Evolutionary conservation across 2,113 vertebrate species (phyloP).

Genomic region (Tetrao urogallus): DNA sequence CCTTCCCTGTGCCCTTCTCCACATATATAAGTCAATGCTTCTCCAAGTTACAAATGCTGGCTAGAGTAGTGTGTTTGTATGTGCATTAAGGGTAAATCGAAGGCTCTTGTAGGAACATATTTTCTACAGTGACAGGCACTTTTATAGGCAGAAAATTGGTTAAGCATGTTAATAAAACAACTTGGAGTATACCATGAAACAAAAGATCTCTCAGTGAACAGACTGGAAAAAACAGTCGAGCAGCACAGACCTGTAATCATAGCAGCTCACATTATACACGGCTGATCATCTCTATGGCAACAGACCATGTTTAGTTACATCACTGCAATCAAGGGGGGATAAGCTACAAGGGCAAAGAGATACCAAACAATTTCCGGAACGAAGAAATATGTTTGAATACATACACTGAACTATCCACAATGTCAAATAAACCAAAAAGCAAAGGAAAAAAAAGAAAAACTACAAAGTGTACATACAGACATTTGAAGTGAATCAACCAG

Average conservation of each 20-base stretch:
- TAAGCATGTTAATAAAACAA: constrained; percentile 49
- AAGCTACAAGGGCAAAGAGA: constrained; percentile 25
- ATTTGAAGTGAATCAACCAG: background rate
- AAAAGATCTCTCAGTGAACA: constrained; percentile 48
- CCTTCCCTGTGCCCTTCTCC: background rate
- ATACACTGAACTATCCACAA: background rate
- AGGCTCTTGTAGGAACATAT: background rate
- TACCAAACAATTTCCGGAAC: background rate
- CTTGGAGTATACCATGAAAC: constrained; percentile 24
- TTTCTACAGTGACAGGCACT: background rate
- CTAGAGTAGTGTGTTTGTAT: background rate
- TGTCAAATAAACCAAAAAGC: background rate
- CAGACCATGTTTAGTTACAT: constrained; percentile 54
- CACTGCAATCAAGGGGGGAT: constrained; percentile 49
- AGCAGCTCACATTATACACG: constrained; percentile 1
- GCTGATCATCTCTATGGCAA: constrained; percentile 62
- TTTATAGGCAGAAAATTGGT: background rate
- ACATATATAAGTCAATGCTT: background rate
- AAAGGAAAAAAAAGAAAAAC: background rate
- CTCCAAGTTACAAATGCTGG: background rate
- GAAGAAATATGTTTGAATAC: background rate
- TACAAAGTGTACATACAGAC: accelerated
- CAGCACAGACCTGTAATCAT: constrained; percentile 67
- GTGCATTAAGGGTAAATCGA: background rate
- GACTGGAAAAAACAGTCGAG: constrained; percentile 46